Evolutionary conservation across 2,797 vertebrate genomes (phyloP).

Genomic region (Phylloscopus collybita): DNA sequence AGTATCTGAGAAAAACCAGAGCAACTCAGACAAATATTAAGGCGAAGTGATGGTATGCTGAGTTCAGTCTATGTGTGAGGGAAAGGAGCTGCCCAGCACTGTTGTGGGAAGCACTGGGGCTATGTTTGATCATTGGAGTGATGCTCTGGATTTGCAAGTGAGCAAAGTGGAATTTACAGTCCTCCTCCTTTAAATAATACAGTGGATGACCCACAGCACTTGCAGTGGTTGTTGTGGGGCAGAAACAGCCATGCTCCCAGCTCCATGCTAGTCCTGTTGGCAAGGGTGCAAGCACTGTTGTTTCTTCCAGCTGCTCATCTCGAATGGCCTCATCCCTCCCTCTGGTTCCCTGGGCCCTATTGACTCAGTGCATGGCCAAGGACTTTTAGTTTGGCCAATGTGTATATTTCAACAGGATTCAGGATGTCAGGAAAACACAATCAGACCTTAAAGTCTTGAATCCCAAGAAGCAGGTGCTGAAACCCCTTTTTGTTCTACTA

Average conservation of each 20-base stretch:
- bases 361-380: not conserved
- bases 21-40: not conserved
- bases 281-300: rapidly evolving
- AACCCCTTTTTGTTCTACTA: not conserved
- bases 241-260: not conserved
- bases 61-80: not conserved
- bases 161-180: not conserved
- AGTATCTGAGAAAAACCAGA: not conserved
- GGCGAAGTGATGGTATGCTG: not conserved
- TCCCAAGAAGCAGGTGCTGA: not conserved
- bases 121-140: rapidly evolving
- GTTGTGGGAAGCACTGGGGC: not conserved
- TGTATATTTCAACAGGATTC: not conserved
- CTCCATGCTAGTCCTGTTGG: rapidly evolving
- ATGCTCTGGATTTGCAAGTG: not conserved
- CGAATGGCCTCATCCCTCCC: rapidly evolving
- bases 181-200: not conserved
- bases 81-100: not conserved
- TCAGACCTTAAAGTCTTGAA: not conserved
- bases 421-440: rapidly evolving
- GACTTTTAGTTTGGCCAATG: not conserved
- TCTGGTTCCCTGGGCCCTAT: not conserved
- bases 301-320: not conserved
- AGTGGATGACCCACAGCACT: not conserved
- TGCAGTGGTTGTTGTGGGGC: rapidly evolving